Evolutionary conservation across 2,113 vertebrate species (phyloP), one percentile per base, ranked within the genome.

Genomic region (Gnathochromis pfefferi): DNA sequence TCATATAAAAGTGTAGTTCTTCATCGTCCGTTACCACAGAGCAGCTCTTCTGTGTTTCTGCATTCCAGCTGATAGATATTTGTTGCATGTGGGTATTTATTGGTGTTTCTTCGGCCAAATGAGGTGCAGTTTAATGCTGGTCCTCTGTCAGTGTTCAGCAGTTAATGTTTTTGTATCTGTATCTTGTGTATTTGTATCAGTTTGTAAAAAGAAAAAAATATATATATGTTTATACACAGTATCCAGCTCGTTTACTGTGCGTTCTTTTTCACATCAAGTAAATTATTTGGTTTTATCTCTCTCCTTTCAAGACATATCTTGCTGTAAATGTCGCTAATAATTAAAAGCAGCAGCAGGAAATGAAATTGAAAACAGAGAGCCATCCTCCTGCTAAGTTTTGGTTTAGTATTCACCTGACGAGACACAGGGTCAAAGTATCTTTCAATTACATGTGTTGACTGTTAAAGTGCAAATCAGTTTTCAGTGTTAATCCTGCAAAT

Each of bases 11-110:
- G 38, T 55, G 47, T 16, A 10, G 57, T 80, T 73, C 16, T 84
- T 73, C 47, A 9, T 85, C n/a, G 47, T 80, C 38, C 16, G 14
- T 89, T 78, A 84, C 54, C 49, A 83, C 68, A 79, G 38, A 87
- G 63, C 85, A 91, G 84, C 83, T 91, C 57, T 84, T 87, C 85
- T 19, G 81, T 93, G 90, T 93, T 87, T 85, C 86, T 87, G 85
- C 83, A 88, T 93, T 94, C 81, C 85, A 90, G 79, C 81, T 10
- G 63, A 80, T 92, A 86, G 81, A 81, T 89, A 85, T 92, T 84
- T 88, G 91, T 93, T 93, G 93, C 92, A 94, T 95, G 94, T 90
- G 5, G 88, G 73, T 93, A 91, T 94, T 94, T 94, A 91, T 96
- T 89, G 81, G 80, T 91, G 63, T 84, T 86, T 84, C 73, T 89